These are phyloP conservation scores for Drosophila pachea DNA, from an alignment of 1,140 invertebrate genomes.

Conservation along the genomic window DNA sequence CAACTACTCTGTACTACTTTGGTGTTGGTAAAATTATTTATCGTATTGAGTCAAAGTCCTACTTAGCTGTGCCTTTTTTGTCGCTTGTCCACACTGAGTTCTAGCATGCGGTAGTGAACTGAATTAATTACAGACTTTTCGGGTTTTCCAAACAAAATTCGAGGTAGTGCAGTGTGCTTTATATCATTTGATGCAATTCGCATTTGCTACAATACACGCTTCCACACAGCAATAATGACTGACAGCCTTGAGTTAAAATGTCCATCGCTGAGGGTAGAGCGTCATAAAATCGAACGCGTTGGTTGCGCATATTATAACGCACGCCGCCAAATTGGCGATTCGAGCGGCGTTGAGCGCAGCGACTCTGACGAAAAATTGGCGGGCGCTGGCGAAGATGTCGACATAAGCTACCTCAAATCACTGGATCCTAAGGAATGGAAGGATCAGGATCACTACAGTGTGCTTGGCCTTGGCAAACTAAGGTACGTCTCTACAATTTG, in stretches of 20 bases:
- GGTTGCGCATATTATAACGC: constrained; percentile 66
- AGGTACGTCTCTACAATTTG: constrained; percentile 78
- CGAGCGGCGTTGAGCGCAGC: constrained; percentile 61
- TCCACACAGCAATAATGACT: constrained; percentile 37
- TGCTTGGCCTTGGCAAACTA: constrained; percentile 91
- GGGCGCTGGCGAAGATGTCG: constrained; percentile 84
- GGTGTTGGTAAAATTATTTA: constrained; percentile 19
- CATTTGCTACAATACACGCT: constrained; percentile 12
- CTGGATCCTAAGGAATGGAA: constrained; percentile 98
- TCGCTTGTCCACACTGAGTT: constrained; percentile 38
- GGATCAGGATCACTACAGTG: constrained; percentile 97
- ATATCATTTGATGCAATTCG: constrained; percentile 36
- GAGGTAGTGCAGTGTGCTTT: constrained; percentile 40
- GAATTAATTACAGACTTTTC: constrained; percentile 38
- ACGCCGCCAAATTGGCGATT: constrained; percentile 60
- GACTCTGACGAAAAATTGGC: constrained; percentile 68
- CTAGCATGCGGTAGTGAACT: constrained; percentile 51
- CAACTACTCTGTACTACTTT: neutral
- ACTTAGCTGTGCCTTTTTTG: constrained; percentile 26
- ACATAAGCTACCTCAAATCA: constrained; percentile 90
- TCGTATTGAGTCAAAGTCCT: constrained; percentile 8
- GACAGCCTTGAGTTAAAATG: constrained; percentile 53
- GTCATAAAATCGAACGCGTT: constrained; percentile 82
- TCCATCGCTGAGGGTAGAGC: constrained; percentile 73
- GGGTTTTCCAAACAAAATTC: constrained; percentile 36